Conservation (phyloP, 1,140 invertebrate genomes). For the Drosophila pectinifera region DNA sequence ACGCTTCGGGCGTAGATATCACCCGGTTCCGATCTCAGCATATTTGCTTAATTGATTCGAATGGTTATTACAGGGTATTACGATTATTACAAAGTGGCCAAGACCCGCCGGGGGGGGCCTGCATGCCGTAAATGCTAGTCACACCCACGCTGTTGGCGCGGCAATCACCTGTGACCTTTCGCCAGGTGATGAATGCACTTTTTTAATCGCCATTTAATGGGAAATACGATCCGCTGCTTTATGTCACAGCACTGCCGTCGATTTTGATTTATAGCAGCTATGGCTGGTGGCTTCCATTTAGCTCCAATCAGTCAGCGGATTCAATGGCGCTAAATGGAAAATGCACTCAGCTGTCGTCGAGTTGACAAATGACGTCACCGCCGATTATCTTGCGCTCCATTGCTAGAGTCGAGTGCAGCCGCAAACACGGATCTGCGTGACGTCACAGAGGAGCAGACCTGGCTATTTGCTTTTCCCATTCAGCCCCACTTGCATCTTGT, state of each 20-base stretch:
- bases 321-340: slow-evolving; percentile 60
- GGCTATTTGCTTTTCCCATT: slow-evolving; percentile 27
- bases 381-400: slow-evolving; percentile 23
- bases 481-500: slow-evolving; percentile 1
- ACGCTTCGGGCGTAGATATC: slow-evolving; percentile 48
- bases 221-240: slow-evolving; percentile 32
- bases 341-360: slow-evolving; percentile 64
- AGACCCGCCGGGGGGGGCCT: slow-evolving; percentile 10
- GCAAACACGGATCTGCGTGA: slow-evolving; percentile 54
- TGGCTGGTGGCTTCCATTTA: slow-evolving; percentile 49
- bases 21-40: slow-evolving; percentile 33
- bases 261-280: slow-evolving; percentile 55
- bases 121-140: slow-evolving; percentile 3
- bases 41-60: slow-evolving; percentile 69
- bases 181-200: slow-evolving; percentile 33
- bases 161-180: slow-evolving; percentile 45
- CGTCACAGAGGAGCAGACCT: slow-evolving; percentile 16
- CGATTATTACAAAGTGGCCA: slow-evolving; percentile 27
- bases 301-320: slow-evolving; percentile 46
- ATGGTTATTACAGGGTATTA: slow-evolving; percentile 53
- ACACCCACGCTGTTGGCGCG: slow-evolving; percentile 36
- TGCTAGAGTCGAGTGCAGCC: slow-evolving; percentile 51
- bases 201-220: slow-evolving; percentile 14
- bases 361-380: slow-evolving; percentile 77
- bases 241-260: slow-evolving; percentile 23